Evolutionary conservation across 2,113 vertebrate genomes (phyloP), one percentile per base, ranked within the genome.

Genomic region (Campylomormyrus tamandua): DNA sequence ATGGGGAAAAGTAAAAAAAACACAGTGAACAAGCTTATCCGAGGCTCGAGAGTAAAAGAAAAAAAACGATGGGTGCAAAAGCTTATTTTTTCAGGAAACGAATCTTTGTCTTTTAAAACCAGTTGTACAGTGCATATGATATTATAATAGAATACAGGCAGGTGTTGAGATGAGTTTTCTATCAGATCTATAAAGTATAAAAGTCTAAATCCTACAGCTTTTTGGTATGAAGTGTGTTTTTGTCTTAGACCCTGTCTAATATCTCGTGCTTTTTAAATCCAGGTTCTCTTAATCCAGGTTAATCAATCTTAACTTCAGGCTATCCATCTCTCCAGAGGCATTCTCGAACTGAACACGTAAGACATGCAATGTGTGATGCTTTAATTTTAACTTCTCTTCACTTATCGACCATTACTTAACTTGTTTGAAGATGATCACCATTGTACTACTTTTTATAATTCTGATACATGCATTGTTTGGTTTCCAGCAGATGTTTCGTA

Each of bases 251-350:
- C 39, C 24, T 87, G 92, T 94, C 93, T 88, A 77, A 91, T 91
- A 89, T 93, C 83, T 92, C 93, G 93, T 94, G 93, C 92, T 94
- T 94, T 94, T 92, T 91, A 90, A 89, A 95, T 95, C 95, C 96
- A 96, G 95, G 95, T 96, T 94, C 92, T 96, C 93, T 70, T 95
- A 93, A 95, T 96, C 94, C 96, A 96, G 95, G 95, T 96, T 93
- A 94, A 94, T 94, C 80, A 92, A 93, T 93, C 93, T 93, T 93
- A 92, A 94, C 95, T 95, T 95, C 95, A 96, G 95, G 95, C 93
- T 95, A 94, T 94, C 93, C 92, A 91, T 93, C 94, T 92, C 92
- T 89, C 89, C 80, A 89, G 49, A 85, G 80, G 42, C 89, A 84
- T 80, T 39, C 39, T 89, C 80, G 80, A 89, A 93, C 90, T 62